Evolutionary conservation across 2,888 invertebrate genomes (phyloP), one percentile per base, ranked within the genome.

Genomic region (Andrena fulva): DNA sequence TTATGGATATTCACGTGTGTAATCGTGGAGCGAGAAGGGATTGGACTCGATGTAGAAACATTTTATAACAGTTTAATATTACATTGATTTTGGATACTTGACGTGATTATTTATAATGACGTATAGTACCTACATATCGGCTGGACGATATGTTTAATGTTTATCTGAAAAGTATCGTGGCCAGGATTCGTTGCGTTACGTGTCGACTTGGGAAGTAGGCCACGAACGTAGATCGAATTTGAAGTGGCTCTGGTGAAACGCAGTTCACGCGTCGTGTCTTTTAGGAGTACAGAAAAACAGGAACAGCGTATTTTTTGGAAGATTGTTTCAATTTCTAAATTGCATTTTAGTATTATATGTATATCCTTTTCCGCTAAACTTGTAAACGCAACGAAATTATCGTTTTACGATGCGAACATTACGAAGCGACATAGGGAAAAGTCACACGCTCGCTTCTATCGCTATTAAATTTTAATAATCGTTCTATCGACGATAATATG

Each of bases 211-310:
- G 29, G n/a, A 82, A 82, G 71, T 82, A 75, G 80, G 82, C 70
- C 82, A 75, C 48, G 74, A 79, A 75, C 56, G 80, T 74, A 80
- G 70, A 71, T 80, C 75, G 71, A 75, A 82, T 82, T 82, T 72
- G 80, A 82, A 79, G 69, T 54, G 54, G n/a, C 33, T 60, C 29
- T 60, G 60, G 48, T 69, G 69, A 79, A 79, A 81, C 35, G 48
- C 27, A 69, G 52, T 74, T 78, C 64, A 8, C 42, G 27, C 16
- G 54, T 56, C 5, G 10, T 62, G 27, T 60, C 56, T 50, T 62
- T 66, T 71, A 71, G 48, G n/a, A 76, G 66, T 5, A n/a, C 7
- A 6, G 60, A 62, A 68, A 42, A 12, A 12, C 42, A 42, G 52
- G 3, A n/a, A 8, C 29, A 16, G 1, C 10, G 0, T 2, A 10